These are phyloP conservation scores for Choristoneura rosaceana DNA, from an alignment of 2,888 invertebrate species.

Conservation along the genomic window DNA sequence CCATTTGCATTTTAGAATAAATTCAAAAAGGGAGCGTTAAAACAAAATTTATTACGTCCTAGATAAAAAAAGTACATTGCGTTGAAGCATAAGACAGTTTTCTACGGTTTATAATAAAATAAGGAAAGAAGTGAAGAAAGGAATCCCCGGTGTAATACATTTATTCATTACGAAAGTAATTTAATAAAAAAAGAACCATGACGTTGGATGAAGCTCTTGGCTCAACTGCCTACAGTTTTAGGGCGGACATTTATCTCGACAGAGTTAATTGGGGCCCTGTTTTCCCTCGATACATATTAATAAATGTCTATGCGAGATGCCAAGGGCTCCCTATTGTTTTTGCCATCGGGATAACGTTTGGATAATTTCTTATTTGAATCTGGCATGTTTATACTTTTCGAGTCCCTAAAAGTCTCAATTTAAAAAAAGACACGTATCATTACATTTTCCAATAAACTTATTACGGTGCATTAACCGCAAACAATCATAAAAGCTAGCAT, in stretches of 20 bases:
- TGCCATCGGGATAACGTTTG: neutral
- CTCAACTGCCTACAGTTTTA: conserved; percentile 62
- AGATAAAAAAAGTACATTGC: conserved; percentile 62
- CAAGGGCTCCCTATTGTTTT: conserved; percentile 15
- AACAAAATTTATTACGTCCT: conserved; percentile 72
- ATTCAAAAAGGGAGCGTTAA: conserved; percentile 63
- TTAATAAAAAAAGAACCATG: conserved; percentile 65
- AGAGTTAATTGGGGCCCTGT: conserved; percentile 71
- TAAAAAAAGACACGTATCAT: neutral
- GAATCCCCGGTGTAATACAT: conserved; percentile 75
- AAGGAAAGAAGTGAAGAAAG: conserved; percentile 65
- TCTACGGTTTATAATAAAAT: conserved; percentile 72
- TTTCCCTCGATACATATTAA: conserved; percentile 58
- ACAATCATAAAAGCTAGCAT: conserved; percentile 12
- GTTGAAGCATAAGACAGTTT: conserved; percentile 67
- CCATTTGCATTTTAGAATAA: conserved; percentile 71
- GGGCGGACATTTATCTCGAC: conserved; percentile 71
- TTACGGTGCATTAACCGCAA: conserved; percentile 1
- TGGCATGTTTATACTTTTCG: neutral
- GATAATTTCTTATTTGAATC: neutral
- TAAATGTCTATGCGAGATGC: conserved; percentile 38
- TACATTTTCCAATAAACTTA: neutral
- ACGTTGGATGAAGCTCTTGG: conserved; percentile 55
- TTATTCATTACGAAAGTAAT: conserved; percentile 79
- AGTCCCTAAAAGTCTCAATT: neutral